Evolutionary conservation across 2,888 invertebrate species (phyloP), one percentile per base, ranked within the genome.

Genomic region (Acronicta aceris): DNA sequence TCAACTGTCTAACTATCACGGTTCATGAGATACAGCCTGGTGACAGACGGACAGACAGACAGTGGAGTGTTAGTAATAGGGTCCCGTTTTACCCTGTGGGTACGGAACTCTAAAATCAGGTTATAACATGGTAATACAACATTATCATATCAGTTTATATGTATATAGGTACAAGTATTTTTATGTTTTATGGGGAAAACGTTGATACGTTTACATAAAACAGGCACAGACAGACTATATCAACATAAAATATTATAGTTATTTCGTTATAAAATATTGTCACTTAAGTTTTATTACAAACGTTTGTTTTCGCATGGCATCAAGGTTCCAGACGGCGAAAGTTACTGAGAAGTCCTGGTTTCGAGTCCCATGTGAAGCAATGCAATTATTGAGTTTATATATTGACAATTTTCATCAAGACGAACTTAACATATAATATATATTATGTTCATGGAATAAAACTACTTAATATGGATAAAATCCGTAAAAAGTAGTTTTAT

Each of bases 101-200:
- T n/a, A n/a, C n/a, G n/a, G n/a, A n/a, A n/a, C n/a, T n/a, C n/a
- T n/a, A n/a, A n/a, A 64, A 38, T 21, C 27, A 6, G 16, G 9
- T 47, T 48, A 51, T 48, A 36, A 5, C 17, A 40, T 33, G 42
- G 16, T 17, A 13, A 12, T 8, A 33, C 10, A 61, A 69, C 10
- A 61, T 61, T 40, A 40, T 4, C 0, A 9, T 48, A 25, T 9
- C 46, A n/a, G n/a, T n/a, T n/a, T n/a, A n/a, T n/a, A n/a, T n/a
- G n/a, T n/a, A n/a, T n/a, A n/a, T n/a, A n/a, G 17, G 30, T 70
- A 33, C 47, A 62, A 51, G 16, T 64, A 46, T 10, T 42, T 41
- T 52, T 52, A 21, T 43, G 40, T 10, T 10, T 42, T 47, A 43
- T 51, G 7, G 17, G 40, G 51, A 41, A 47, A 0, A 40, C 38